Conservation (phyloP, 2,113 vertebrate species). For the Nyctibius bracteatus region DNA sequence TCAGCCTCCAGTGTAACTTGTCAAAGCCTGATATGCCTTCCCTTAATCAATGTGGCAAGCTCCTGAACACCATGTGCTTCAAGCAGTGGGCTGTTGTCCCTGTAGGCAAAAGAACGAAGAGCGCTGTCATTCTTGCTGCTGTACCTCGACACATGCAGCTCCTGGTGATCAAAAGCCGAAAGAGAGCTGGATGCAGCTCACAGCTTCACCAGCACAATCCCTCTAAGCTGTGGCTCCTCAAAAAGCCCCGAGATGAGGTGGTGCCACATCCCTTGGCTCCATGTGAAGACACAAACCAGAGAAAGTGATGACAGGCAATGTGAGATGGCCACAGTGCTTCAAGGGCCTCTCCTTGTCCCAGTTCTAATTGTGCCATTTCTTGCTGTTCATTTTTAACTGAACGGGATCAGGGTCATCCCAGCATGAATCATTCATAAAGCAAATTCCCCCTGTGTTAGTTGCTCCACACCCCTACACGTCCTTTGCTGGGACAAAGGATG, state of each 20-base stretch:
- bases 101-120: slow-evolving; percentile 9
- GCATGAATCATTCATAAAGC: not conserved
- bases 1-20: slow-evolving; percentile 33
- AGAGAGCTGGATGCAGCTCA: not conserved
- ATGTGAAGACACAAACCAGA: not conserved
- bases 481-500: not conserved
- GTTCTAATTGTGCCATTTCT: not conserved
- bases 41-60: slow-evolving; percentile 48
- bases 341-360: not conserved
- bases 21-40: slow-evolving; percentile 28
- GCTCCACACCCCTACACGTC: not conserved
- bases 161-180: not conserved
- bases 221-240: not conserved
- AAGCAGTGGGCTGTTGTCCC: slow-evolving; percentile 5
- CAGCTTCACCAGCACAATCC: not conserved
- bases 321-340: not conserved
- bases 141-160: not conserved
- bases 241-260: not conserved
- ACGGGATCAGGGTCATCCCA: not conserved
- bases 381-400: not conserved
- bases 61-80: slow-evolving; percentile 2
- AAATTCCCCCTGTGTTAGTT: not conserved
- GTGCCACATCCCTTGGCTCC: not conserved
- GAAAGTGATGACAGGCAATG: not conserved
- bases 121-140: not conserved